These are phyloP conservation scores for Valencia hispanica DNA, from an alignment of 2,797 vertebrate species.

Conservation along the genomic window DNA sequence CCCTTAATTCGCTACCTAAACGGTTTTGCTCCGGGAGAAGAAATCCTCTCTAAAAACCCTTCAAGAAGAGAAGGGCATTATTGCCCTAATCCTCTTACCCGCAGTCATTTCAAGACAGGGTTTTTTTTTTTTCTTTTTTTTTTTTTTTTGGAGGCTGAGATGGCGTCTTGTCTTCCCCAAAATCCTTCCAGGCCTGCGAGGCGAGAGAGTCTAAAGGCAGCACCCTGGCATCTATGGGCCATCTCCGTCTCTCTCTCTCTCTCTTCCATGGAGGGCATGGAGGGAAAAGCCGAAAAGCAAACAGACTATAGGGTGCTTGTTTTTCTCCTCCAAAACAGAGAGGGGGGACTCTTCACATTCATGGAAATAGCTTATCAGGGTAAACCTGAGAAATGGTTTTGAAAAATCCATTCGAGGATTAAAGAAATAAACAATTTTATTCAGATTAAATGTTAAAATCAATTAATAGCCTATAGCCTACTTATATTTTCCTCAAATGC, in stretches of 20 bases:
- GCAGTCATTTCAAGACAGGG: constrained; percentile 95
- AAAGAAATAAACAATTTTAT: neutral
- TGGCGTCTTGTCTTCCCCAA: constrained; percentile 89
- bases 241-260: constrained; percentile 52
- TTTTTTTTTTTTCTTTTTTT: constrained; percentile 67
- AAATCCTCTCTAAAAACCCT: constrained; percentile 96
- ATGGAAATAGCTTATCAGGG: neutral
- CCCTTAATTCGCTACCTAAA: constrained; percentile 98
- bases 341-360: neutral
- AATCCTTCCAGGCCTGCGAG: constrained; percentile 87
- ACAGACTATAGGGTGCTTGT: constrained; percentile 78
- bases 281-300: constrained; percentile 86
- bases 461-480: neutral
- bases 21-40: constrained; percentile 98
- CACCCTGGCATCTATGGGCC: constrained; percentile 85
- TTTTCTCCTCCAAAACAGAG: constrained; percentile 43
- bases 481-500: no score
- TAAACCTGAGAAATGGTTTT: neutral
- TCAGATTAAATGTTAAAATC: neutral
- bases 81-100: constrained; percentile 99
- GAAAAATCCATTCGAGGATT: no score
- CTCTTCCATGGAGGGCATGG: constrained; percentile 48
- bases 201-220: constrained; percentile 84
- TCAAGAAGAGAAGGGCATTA: constrained; percentile 98
- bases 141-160: constrained; percentile 85